Evolutionary conservation across 2,113 vertebrate species (phyloP).

Genomic region (Heptranchias perlo): DNA sequence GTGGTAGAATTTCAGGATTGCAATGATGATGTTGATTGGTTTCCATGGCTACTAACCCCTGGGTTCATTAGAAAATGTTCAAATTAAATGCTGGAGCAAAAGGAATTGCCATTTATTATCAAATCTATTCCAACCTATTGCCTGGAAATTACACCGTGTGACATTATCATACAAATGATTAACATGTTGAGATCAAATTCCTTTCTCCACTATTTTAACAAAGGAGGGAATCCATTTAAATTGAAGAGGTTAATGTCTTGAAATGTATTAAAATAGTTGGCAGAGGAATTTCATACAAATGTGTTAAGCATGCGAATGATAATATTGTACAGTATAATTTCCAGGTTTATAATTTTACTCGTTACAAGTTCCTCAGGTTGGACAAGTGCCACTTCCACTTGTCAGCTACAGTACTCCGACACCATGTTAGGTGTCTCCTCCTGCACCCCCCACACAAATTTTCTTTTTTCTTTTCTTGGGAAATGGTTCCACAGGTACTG

Average conservation of each 20-base stretch:
- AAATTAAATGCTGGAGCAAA: not conserved
- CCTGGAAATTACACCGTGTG: not conserved
- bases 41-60: not conserved
- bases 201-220: not conserved
- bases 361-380: not conserved
- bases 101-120: not conserved
- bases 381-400: not conserved
- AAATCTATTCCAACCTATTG: not conserved
- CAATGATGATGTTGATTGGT: not conserved
- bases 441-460: no score
- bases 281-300: not conserved
- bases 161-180: not conserved
- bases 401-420: not conserved
- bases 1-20: not conserved
- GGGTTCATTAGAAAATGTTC: not conserved
- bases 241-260: no score
- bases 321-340: not conserved
- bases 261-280: no score
- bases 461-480: no score
- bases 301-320: not conserved
- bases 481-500: no score
- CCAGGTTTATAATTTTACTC: not conserved
- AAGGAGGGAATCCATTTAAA: not conserved
- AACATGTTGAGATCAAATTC: not conserved
- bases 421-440: no score